These are phyloP conservation scores for Meteorus colon DNA, from an alignment of 2,888 invertebrate genomes.

Conservation along the genomic window DNA sequence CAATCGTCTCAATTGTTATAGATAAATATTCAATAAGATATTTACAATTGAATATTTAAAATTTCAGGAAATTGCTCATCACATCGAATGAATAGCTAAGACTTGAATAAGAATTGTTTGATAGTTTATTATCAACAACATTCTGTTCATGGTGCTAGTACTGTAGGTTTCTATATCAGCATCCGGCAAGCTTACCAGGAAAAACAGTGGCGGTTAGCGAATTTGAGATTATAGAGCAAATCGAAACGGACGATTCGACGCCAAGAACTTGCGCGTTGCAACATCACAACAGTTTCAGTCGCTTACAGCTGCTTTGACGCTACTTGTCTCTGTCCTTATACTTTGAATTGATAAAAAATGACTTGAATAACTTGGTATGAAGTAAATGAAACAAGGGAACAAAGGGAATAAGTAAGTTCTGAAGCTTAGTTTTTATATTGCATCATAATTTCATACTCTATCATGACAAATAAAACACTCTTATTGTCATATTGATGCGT, in stretches of 20 bases:
- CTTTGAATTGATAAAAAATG: constrained; percentile 4
- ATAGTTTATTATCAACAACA: too few relatives aligned
- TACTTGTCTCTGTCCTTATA: background rate
- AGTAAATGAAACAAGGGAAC: background rate
- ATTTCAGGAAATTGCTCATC: too few relatives aligned
- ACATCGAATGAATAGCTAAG: too few relatives aligned
- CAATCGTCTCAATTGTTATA: too few relatives aligned
- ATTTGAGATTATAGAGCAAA: background rate
- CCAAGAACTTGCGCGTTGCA: constrained; percentile 35
- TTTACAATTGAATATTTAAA: too few relatives aligned
- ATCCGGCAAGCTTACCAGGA: too few relatives aligned
- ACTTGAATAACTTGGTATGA: background rate
- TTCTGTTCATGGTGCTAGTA: too few relatives aligned
- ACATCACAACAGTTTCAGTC: constrained; percentile 12
- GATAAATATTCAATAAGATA: too few relatives aligned
- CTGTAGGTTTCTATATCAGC: too few relatives aligned
- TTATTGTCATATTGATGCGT: constrained; percentile 31
- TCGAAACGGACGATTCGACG: constrained; percentile 29
- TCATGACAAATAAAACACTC: background rate
- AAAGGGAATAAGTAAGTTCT: background rate
- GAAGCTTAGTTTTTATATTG: background rate
- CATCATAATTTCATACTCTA: background rate
- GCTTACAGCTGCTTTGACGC: background rate
- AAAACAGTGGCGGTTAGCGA: too few relatives aligned
- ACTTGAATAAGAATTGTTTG: too few relatives aligned